These are phyloP conservation scores for Entomyzon cyanotis DNA, from an alignment of 2,113 vertebrate species.

Conservation along the genomic window DNA sequence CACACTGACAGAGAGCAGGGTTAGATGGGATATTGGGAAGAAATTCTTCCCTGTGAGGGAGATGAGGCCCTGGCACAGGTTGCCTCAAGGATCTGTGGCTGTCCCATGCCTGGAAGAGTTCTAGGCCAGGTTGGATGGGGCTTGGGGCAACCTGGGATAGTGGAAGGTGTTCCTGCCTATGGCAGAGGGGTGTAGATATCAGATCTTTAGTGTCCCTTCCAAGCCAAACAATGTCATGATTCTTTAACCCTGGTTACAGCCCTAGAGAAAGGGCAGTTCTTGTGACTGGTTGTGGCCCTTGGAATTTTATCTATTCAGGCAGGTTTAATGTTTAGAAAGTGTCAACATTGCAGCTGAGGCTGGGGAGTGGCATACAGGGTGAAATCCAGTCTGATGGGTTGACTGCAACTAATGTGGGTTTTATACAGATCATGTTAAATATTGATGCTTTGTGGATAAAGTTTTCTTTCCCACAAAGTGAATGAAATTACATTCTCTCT, in stretches of 20 bases:
- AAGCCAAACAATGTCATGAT: not conserved
- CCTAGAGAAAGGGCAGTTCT: not conserved
- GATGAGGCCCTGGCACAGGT: not conserved
- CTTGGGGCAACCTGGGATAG: fast-evolving
- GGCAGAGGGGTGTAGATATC: not conserved
- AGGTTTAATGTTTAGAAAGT: not conserved
- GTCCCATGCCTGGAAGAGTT: fast-evolving
- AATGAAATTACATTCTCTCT: not conserved
- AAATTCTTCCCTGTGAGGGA: not conserved
- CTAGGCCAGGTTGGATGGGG: fast-evolving
- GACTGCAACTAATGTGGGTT: not conserved
- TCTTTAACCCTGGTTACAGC: not conserved
- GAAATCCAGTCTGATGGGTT: not conserved
- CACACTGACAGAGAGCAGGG: fast-evolving
- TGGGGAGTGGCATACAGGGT: not conserved
- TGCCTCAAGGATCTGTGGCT: fast-evolving
- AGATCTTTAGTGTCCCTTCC: not conserved
- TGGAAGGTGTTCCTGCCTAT: not conserved
- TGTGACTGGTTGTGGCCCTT: not conserved
- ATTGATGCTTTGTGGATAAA: not conserved
- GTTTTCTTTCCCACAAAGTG: not conserved
- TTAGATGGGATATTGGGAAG: fast-evolving
- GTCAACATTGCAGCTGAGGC: not conserved
- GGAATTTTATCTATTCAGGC: not conserved
- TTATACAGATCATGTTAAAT: not conserved